These are phyloP conservation scores for Puffinus mauretanicus DNA, from an alignment of 2,113 vertebrate genomes.

Conservation along the genomic window DNA sequence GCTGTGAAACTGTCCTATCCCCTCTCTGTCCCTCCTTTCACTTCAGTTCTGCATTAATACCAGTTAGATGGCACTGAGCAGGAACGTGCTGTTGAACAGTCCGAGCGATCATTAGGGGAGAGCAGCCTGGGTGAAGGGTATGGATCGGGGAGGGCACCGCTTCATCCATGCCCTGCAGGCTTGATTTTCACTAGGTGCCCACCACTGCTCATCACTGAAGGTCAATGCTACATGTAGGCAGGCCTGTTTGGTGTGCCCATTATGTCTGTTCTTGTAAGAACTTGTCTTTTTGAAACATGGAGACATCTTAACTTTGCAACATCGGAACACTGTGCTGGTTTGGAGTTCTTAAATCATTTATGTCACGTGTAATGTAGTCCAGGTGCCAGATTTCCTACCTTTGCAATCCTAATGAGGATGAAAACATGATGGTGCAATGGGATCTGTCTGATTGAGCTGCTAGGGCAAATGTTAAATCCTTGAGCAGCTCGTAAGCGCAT, in stretches of 20 bases:
- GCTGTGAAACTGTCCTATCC: neutral
- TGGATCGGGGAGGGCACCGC: too few species aligned
- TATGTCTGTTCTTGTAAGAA: neutral
- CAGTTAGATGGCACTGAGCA: neutral
- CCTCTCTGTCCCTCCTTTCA: neutral
- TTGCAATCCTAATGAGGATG: neutral
- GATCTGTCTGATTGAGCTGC: neutral
- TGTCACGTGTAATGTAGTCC: neutral
- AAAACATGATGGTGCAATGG: neutral
- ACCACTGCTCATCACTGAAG: rapidly evolving
- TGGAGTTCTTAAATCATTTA: neutral
- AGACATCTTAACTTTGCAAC: neutral
- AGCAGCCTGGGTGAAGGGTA: neutral
- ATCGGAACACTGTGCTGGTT: neutral
- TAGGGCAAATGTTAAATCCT: neutral
- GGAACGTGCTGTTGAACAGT: neutral
- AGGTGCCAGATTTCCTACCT: neutral
- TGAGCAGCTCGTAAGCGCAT: rapidly evolving
- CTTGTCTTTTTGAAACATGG: neutral
- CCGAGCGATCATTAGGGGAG: rapidly evolving
- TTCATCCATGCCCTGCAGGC: neutral
- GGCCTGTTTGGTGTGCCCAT: neutral
- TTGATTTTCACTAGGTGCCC: neutral
- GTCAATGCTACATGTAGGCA: rapidly evolving
- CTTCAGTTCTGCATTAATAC: neutral